phyloP scores from a whole-genome alignment of 2,888 invertebrate genomes.

The Tipula helvola region DNA sequence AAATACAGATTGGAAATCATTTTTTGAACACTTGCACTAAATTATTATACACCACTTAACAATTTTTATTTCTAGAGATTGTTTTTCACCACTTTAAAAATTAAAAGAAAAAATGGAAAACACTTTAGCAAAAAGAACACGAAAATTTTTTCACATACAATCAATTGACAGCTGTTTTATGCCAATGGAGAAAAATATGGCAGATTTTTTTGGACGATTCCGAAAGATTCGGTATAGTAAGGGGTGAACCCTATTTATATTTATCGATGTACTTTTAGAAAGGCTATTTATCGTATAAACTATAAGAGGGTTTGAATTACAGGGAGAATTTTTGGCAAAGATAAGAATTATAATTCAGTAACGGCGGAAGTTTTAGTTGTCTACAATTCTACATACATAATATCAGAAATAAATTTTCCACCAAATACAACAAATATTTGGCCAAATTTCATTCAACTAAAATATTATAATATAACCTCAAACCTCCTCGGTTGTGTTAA shows the following conservation, averaged over 20 bases:
- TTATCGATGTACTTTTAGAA: not conserved
- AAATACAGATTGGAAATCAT: not conserved
- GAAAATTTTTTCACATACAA: not conserved
- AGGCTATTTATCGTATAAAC: not conserved
- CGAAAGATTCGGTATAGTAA: not conserved
- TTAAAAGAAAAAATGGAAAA: not conserved
- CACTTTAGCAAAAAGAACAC: not conserved
- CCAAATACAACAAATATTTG: not conserved
- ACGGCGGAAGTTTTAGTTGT: too few relatives aligned
- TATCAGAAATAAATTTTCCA: not conserved
- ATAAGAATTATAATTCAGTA: too few relatives aligned
- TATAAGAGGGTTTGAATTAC: not conserved
- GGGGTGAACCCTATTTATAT: not conserved
- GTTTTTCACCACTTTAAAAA: not conserved
- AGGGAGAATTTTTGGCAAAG: too few relatives aligned
- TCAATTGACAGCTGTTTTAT: conserved; percentile 8
- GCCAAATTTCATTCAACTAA: not conserved
- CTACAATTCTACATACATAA: not conserved
- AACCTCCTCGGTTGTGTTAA: not conserved
- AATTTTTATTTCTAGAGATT: not conserved
- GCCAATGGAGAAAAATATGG: not conserved
- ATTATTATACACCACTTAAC: not conserved
- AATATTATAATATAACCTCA: not conserved
- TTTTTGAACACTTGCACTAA: not conserved
- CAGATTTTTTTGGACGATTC: not conserved